These are phyloP conservation scores for Apis mellifera DNA, from an alignment of 1,140 invertebrate species.

Conservation along the genomic window Amel_HAv3.1 CM009941.2:14527001-14527500, in stretches of 20 bases:
- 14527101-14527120: background rate
- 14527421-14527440: background rate
- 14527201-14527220: slow-evolving; percentile 11
- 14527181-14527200: background rate
- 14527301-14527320: background rate
- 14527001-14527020: background rate
- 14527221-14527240: slow-evolving; percentile 1
- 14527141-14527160: slow-evolving; percentile 1
- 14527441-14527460: background rate
- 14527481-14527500: background rate
- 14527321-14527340: background rate
- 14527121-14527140: background rate
- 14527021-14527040: background rate
- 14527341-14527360: background rate
- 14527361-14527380: background rate
- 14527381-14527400: background rate
- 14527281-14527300: background rate
- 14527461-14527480: background rate
- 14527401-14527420: too few species aligned
- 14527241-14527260: too few species aligned
- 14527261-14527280: background rate
- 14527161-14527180: slow-evolving; percentile 16
- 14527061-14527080: background rate
- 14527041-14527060: background rate
- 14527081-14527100: background rate